Conservation (phyloP, 2,888 invertebrate species). For the Archips xylosteana region DNA sequence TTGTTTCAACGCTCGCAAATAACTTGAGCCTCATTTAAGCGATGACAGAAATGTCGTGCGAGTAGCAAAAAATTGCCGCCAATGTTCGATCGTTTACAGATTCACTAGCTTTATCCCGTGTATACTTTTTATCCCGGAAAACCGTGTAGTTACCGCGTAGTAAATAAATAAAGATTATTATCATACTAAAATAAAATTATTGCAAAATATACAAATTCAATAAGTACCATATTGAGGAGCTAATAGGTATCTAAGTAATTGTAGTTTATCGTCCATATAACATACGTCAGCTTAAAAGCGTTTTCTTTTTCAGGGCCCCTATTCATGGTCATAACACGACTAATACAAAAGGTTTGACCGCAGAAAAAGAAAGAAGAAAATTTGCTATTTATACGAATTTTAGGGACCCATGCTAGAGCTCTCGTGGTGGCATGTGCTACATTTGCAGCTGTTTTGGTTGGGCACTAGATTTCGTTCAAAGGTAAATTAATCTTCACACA, state of each 20-base stretch:
- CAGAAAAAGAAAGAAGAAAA: background rate
- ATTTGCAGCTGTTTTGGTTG: slow-evolving; percentile 65
- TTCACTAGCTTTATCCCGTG: too few species aligned
- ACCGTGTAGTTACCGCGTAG: too few species aligned
- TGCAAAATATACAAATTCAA: too few species aligned
- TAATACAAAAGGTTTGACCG: background rate
- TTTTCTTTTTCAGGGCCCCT: background rate
- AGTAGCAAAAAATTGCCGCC: too few species aligned
- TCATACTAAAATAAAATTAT: too few species aligned
- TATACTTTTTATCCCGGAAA: too few species aligned
- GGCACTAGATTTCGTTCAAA: slow-evolving; percentile 67
- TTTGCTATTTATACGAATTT: background rate
- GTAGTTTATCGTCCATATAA: background rate
- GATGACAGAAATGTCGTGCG: too few species aligned
- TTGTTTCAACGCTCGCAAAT: slow-evolving; percentile 22
- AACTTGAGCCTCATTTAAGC: background rate
- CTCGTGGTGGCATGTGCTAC: slow-evolving; percentile 64
- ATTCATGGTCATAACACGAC: background rate
- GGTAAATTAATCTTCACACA: slow-evolving; percentile 50
- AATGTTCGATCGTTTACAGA: too few species aligned
- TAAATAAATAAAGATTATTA: too few species aligned
- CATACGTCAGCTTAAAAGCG: background rate
- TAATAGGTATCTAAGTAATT: too few species aligned
- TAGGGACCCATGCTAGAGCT: background rate
- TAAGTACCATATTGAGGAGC: too few species aligned